Evolutionary conservation across 2,888 invertebrate species (phyloP), one percentile per base, ranked within the genome.

Genomic region (Chrysolina oricalcia): DNA sequence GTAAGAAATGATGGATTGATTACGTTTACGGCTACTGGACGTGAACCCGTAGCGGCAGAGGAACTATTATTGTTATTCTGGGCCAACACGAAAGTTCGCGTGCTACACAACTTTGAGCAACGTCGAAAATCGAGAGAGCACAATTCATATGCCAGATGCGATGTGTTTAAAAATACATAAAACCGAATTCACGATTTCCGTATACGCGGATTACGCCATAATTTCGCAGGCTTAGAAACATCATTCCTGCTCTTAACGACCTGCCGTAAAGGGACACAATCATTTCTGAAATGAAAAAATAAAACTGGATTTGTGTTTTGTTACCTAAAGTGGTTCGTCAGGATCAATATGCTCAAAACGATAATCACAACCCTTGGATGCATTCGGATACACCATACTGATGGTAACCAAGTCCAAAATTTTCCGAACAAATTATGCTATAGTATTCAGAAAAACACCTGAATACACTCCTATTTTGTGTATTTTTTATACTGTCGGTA

Each of bases 61-160:
- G 59, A n/a, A 27, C 59, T 59, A 59, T 59, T 59, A 59, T 59
- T 59, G 35, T 59, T 59, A 59, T 59, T 59, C 35, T 35, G 35
- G 59, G 59, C 59, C 35, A 9, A 59, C 59, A 59, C 0, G 35
- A 59, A 59, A 27, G 59, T 59, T 35, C 59, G 59, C 59, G 59
- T 27, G 59, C 27, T 59, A 13, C 59, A 59, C 50, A 19, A 35
- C 27, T 59, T 27, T n/a, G 35, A 27, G 35, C 21, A 19, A 59
- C 15, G 59, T 59, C 23, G 21, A 48, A 10, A 17, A 23, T 56
- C 56, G 21, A 23, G 19, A 11, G 56, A 56, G 21, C 56, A 35
- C 15, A 27, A 27, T 59, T 35, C 59, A n/a, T 27, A 6, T 23
- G 9, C 59, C 59, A 59, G 59, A 59, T 59, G 35, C 59, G 59